Percentiles rank a stretch among this genome's conserved stretches.
Conservation (phyloP, 2,797 vertebrate species). For the Leontopithecus rosalia region DNA sequence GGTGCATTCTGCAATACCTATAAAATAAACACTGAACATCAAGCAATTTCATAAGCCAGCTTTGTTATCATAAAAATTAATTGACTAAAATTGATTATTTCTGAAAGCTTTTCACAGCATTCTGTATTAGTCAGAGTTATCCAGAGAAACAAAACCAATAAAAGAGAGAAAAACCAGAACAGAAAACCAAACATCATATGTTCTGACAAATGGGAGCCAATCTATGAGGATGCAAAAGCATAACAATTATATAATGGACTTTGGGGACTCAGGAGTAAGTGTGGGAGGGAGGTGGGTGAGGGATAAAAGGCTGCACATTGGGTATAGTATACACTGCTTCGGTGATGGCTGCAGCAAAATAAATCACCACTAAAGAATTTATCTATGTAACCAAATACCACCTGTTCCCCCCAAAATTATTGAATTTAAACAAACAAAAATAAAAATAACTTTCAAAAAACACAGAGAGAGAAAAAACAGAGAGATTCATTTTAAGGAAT, state of each 20-base stretch:
- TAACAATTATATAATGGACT: background rate
- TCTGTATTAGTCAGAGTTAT: background rate
- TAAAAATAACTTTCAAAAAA: background rate
- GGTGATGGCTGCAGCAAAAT: background rate
- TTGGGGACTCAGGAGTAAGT: background rate
- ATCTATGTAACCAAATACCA: background rate
- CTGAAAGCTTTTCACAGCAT: background rate
- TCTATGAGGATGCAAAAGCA: background rate
- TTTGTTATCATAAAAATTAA: background rate
- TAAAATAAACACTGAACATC: slow-evolving; percentile 4
- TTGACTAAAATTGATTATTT: background rate
- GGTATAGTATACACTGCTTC: background rate
- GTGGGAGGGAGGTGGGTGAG: background rate
- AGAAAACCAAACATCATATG: background rate
- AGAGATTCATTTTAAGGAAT: background rate
- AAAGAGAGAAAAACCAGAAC: background rate
- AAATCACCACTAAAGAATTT: background rate
- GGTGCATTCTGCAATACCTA: slow-evolving; percentile 20
- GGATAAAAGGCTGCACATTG: background rate
- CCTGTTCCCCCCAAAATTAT: background rate
- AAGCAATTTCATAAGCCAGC: background rate
- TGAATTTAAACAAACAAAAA: background rate
- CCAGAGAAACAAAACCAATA: background rate
- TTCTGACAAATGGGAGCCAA: background rate
- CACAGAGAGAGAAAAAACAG: background rate